Evolutionary conservation across 2,888 invertebrate species (phyloP).

Genomic region (Lasioglossum villosulum): DNA sequence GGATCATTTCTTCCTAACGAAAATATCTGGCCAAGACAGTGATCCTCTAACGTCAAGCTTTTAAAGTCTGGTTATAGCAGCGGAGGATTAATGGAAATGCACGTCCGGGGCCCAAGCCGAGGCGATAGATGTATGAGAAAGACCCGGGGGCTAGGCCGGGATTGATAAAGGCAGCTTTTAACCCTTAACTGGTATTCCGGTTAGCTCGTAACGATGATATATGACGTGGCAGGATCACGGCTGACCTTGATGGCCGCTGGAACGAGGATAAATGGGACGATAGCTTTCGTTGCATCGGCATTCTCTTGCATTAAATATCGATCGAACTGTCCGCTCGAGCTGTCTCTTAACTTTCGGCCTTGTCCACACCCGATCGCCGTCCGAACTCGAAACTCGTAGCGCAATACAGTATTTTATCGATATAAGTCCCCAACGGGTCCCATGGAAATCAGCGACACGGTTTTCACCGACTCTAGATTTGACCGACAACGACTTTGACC

Average conservation of each 20-base stretch:
- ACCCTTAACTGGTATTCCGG: constrained; percentile 72
- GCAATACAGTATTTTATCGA: too few relatives aligned
- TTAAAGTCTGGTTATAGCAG: constrained; percentile 66
- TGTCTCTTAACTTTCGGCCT: constrained; percentile 16
- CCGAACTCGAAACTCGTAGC: constrained; percentile 4
- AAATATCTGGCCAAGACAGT: constrained; percentile 45
- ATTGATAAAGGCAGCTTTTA: constrained; percentile 75
- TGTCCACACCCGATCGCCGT: constrained; percentile 25
- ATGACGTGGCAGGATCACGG: constrained; percentile 69
- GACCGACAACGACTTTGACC: too few relatives aligned
- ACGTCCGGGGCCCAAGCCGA: constrained; percentile 53
- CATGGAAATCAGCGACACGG: too few relatives aligned
- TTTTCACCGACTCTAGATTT: too few relatives aligned
- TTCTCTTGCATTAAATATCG: constrained; percentile 49
- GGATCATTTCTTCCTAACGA: constrained; percentile 10
- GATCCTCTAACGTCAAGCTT: constrained; percentile 42
- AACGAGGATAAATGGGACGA: constrained; percentile 72
- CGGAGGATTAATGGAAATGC: constrained; percentile 70
- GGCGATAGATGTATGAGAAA: constrained; percentile 68
- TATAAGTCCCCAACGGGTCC: too few relatives aligned
- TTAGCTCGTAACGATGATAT: constrained; percentile 71
- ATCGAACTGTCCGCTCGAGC: not conserved
- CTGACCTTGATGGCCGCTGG: constrained; percentile 71
- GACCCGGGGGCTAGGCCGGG: constrained; percentile 66
- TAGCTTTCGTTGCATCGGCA: constrained; percentile 58